Evolutionary conservation across 2,888 invertebrate species (phyloP).

Genomic region (Synergus itoensis): DNA sequence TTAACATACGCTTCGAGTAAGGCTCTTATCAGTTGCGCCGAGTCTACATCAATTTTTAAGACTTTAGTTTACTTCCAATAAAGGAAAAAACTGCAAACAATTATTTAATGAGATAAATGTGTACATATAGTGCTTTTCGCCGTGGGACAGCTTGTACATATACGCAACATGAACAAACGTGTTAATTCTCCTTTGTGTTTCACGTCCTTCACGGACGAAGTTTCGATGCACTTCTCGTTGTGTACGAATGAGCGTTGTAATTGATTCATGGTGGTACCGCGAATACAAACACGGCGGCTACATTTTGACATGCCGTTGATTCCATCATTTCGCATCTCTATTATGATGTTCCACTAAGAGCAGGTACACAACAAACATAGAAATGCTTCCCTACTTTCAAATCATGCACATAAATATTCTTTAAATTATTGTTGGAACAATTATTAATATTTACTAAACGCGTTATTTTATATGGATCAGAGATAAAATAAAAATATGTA

Average conservation of each 20-base stretch:
- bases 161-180: slow-evolving; percentile 41
- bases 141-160: slow-evolving; percentile 49
- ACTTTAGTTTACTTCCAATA: neutral
- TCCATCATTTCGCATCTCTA: slow-evolving; percentile 55
- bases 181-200: slow-evolving; percentile 61
- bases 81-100: no score
- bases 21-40: neutral
- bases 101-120: neutral
- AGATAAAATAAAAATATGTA: no score
- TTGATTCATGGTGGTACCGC: slow-evolving; percentile 73
- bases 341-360: slow-evolving; percentile 38
- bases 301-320: slow-evolving; percentile 68
- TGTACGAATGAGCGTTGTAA: slow-evolving; percentile 70
- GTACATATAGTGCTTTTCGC: slow-evolving; percentile 23
- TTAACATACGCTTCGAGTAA: neutral
- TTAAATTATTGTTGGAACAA: neutral
- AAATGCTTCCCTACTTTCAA: neutral
- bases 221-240: slow-evolving; percentile 67
- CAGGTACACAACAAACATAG: neutral
- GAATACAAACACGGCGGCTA: slow-evolving; percentile 69
- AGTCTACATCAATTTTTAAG: neutral
- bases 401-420: neutral
- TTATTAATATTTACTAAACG: neutral
- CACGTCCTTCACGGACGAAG: slow-evolving; percentile 62
- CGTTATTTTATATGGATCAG: neutral